These are phyloP conservation scores for Coregonus sp. DNA, from an alignment of 2,797 vertebrate species.

Conservation along the genomic window DNA sequence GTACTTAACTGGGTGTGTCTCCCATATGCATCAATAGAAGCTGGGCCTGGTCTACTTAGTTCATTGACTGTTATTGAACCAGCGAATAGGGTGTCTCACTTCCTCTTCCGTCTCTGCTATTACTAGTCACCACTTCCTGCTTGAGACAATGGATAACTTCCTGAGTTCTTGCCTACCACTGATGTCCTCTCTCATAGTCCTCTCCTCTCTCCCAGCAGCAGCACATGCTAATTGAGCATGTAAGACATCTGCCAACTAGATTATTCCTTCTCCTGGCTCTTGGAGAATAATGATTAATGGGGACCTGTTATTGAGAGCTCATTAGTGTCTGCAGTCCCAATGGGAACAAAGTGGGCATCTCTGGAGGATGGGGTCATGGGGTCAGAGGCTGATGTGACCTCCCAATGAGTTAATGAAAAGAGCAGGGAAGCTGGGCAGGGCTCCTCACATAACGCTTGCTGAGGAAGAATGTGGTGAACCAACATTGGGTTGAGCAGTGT, in stretches of 20 bases:
- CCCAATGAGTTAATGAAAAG: conserved; percentile 44
- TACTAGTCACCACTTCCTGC: conserved; percentile 1
- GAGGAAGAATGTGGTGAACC: conserved; percentile 39
- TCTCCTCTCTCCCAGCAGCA: neutral
- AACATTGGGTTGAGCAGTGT: conserved; percentile 14
- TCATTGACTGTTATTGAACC: too few relatives aligned
- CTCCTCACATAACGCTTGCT: neutral
- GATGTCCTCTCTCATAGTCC: neutral
- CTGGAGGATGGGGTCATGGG: conserved; percentile 37
- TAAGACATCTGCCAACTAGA: neutral
- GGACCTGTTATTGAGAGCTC: conserved; percentile 46
- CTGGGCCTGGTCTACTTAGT: too few relatives aligned
- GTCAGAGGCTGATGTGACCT: conserved; percentile 41
- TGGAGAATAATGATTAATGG: conserved; percentile 40
- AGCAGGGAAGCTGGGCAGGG: conserved; percentile 24
- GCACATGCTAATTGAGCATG: too few relatives aligned
- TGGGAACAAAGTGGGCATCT: conserved; percentile 50
- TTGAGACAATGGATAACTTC: conserved; percentile 14
- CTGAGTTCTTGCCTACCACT: conserved; percentile 13
- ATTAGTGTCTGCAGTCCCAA: conserved; percentile 42
- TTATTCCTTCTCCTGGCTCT: conserved; percentile 4
- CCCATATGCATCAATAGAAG: too few relatives aligned
- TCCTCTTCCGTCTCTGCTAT: conserved; percentile 6
- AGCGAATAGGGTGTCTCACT: too few relatives aligned
- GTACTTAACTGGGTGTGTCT: too few relatives aligned